Base-by-base conservation (phyloP, 2,888 invertebrate genomes). In the Mesochorus sp. region DNA sequence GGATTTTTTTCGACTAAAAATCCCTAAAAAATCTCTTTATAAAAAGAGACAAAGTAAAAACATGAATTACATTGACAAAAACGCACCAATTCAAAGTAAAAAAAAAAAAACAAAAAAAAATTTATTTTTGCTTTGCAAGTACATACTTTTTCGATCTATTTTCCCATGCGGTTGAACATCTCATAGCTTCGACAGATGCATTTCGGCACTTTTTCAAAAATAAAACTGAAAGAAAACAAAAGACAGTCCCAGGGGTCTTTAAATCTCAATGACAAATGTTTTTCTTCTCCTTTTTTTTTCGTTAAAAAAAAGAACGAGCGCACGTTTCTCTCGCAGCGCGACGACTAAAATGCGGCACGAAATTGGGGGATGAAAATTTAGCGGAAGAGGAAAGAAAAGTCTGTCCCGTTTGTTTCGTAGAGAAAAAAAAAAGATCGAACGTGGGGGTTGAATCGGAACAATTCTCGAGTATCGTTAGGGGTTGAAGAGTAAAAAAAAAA, bases 391-490 rank as follows among this genome's bases (percentile, higher is more conserved):
- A 42, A 59, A 64, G 42, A 47, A 31, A 53, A 59, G 4, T 17
- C 26, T 57, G 37, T 31, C 10, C 21, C 79, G 79, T 68, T 59
- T 78, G 71, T 68, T 75, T 79, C 80, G 81, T 82, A 81, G 61
- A 37, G 26, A 3, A 19, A 51, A 37, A 39, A 47, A 49, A n/a
- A 49, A 49, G 47, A 19, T 59, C 49, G 39, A 31, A 59, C 21
- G 70, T 49, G 75, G 68, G 49, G 47, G 19, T n/a, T n/a, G 47
- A 47, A 19, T 3, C 4, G 31, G 31, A 31, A 31, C 4, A 31
- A 31, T 8, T 8, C 8, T 31, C 8, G 66, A 39, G 19, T 39
- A 26, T 24, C 17, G 8, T 31, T 10, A 34, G 37, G 10, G 49
- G 1, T n/a, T 19, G n/a, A 28, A 42, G 39, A 59, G 42, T 39